Base-by-base conservation (phyloP, 1,140 invertebrate genomes). In the Neuroterus valhalla region DNA sequence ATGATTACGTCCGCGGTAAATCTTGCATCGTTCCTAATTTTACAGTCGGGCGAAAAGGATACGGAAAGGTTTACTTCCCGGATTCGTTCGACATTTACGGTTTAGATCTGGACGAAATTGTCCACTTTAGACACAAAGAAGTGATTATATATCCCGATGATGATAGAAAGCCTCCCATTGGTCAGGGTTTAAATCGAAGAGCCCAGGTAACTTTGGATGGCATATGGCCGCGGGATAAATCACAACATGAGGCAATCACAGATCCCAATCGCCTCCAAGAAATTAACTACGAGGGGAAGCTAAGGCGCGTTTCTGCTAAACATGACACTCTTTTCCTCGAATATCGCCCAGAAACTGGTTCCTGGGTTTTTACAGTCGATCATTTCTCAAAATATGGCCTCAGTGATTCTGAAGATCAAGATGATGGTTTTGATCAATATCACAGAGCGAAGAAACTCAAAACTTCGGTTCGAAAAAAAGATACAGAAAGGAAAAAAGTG, bases 211-310 rank as follows among this genome's bases (percentile, higher is more conserved):
- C 97, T 0, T 88, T 99, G 45, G 97, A 99, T 87, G 92, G 96
- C 80, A 96, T 99, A 3, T 99, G 97, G 96, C 98, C 98, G 0
- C 90, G 93, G 17, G 96, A 98, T 87, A 98, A 98, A 90, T 94
- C 93, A 2, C 93, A 93, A 38, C 93, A 94, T 23, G 91, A 94
- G 71, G 93, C 94, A 2, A 96, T 99, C 31, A 97, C 94, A 69
- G 95, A 96, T 87, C 92, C 95, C 0, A 92, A 95, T 21, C 92
- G 95, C 79, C 86, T 99, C 1, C 86, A 92, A 6, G 91, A 93
- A 46, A 95, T 98, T 93, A 94, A 96, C 82, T 99, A 97, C 90
- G 93, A 96, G 82, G 94, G 93, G 14, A 97, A 96, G 84, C 86
- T 99, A 46, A 93, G 96, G 46, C 91, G 94, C 66, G 94, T 96